Evolutionary conservation across 2,888 invertebrate genomes (phyloP), one percentile per base, ranked within the genome.

Genomic region (Drosophila stalkeri): DNA sequence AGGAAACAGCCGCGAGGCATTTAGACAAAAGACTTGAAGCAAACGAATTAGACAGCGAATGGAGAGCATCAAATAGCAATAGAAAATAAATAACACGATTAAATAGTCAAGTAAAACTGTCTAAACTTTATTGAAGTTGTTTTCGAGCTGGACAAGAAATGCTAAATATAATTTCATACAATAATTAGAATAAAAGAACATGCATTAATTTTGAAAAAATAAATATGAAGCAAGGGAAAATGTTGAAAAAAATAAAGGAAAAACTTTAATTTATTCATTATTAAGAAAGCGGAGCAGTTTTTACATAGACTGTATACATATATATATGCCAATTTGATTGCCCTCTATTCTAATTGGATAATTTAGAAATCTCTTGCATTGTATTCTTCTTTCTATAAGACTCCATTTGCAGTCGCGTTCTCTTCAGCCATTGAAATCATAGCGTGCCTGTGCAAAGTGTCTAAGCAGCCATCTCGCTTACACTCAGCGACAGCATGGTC

Each of bases 41-140:
- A 62, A 57, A 6, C 54, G 49, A 75, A 68, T 68, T 71, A 71
- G 72, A 18, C 51, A 51, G 49, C 16, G 43, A 20, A 16, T 57
- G 33, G 11, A 59, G 46, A n/a, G 27, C 35, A 43, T 43, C 66
- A 68, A 52, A 37, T 3, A 31, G 37, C 27, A 31, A 33, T 8
- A 33, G n/a, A 46, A 64, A 20, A 9, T n/a, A 54, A 37, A 37
- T 68, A 16, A n/a, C n/a, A 44, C n/a, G 14, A 20, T 67, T 44
- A 33, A 51, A 14, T n/a, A 43, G 33, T 43, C 3, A 16, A 43
- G 20, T 1, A 35, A 41, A 56, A 51, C 33, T 14, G 35, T 51
- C 51, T 7, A 33, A 51, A 33, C 18, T 18, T 33, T 18, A 51
- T 33, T 33, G 18, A 35, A 35, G 33, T 51, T 3, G 7, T 11